phyloP scores from a whole-genome alignment of 2,113 vertebrate genomes.

The Australoheros scitulus region DNA sequence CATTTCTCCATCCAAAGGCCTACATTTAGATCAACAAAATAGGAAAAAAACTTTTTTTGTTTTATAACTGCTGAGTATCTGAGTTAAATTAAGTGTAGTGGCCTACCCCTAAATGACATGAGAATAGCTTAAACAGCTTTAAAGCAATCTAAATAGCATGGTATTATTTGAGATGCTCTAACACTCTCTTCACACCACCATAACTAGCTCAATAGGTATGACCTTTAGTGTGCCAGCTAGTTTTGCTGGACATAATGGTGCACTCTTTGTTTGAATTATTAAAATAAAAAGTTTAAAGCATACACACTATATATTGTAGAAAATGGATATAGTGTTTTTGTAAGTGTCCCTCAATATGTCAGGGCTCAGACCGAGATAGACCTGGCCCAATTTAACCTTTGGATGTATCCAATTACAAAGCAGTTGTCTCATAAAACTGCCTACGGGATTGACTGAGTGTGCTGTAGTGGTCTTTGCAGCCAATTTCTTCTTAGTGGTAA shows the following conservation, averaged over 20 bases:
- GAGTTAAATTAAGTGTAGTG: too few relatives aligned
- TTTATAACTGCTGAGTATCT: too few relatives aligned
- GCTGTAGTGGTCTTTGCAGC: not conserved
- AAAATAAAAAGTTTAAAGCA: not conserved
- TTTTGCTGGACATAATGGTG: not conserved
- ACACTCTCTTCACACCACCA: not conserved
- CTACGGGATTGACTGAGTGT: not conserved
- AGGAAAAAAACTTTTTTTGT: too few relatives aligned
- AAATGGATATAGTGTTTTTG: not conserved
- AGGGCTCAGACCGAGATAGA: not conserved
- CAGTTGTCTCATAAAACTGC: not conserved
- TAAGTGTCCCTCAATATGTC: not conserved
- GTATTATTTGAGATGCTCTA: not conserved
- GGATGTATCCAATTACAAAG: conserved; percentile 3
- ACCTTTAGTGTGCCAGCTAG: not conserved
- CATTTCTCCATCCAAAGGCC: too few relatives aligned
- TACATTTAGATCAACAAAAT: too few relatives aligned
- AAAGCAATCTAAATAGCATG: not conserved
- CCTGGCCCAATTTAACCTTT: not conserved
- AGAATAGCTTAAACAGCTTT: not conserved
- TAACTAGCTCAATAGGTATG: not conserved
- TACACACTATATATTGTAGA: not conserved
- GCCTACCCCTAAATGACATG: too few relatives aligned
- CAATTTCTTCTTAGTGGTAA: not conserved
- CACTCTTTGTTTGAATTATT: not conserved